phyloP scores from a whole-genome alignment of 1,140 invertebrate species.

The Chelonus insularis region DNA sequence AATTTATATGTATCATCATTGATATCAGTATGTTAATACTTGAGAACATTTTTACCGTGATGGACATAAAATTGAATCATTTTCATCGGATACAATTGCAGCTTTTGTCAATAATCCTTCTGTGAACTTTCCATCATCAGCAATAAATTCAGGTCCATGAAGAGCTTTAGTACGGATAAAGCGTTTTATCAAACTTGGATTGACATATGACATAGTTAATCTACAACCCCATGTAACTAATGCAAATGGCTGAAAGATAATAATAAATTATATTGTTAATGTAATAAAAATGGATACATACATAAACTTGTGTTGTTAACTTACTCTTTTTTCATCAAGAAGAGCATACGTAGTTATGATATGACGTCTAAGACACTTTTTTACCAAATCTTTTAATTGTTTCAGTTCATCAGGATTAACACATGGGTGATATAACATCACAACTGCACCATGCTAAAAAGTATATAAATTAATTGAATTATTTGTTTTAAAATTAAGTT shows the following conservation, averaged over 20 bases:
- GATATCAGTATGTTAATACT: no score
- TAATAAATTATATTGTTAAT: no score
- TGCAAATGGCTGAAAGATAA: conserved; percentile 74
- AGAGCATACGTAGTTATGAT: conserved; percentile 76
- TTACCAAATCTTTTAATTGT: conserved; percentile 67
- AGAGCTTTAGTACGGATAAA: conserved; percentile 73
- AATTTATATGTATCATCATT: no score
- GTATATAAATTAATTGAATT: conserved; percentile 23
- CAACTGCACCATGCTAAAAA: conserved; percentile 76
- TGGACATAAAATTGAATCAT: conserved; percentile 62
- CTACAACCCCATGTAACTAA: conserved; percentile 77
- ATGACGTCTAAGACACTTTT: conserved; percentile 75
- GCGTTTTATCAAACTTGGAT: conserved; percentile 59
- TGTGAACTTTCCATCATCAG: conserved; percentile 67
- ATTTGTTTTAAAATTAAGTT: conserved; percentile 4
- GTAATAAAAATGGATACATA: background rate
- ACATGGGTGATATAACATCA: conserved; percentile 89
- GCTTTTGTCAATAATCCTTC: conserved; percentile 62
- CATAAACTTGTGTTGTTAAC: conserved; percentile 69
- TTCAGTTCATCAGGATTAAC: conserved; percentile 70
- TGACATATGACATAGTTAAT: conserved; percentile 72
- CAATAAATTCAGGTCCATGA: conserved; percentile 67
- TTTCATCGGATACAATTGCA: conserved; percentile 58
- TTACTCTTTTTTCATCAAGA: conserved; percentile 62
- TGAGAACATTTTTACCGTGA: conserved; percentile 2